Evolutionary conservation across 37 sponge, comb jelly and placozoan genomes (phyloP), one percentile per base, ranked within the genome.

Genomic region (Diacarnus erythraeanus): DNA sequence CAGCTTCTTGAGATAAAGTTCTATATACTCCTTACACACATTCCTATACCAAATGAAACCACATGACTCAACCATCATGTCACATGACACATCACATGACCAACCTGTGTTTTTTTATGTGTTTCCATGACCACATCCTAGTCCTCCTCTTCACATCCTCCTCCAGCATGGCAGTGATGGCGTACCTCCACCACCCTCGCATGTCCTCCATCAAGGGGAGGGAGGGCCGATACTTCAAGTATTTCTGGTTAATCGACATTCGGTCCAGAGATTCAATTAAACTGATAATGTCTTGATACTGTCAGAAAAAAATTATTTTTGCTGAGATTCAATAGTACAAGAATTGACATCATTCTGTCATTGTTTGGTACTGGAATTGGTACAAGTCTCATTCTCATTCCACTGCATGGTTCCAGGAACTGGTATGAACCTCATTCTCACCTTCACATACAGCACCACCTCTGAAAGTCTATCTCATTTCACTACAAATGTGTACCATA

Each of bases 81-180:
- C 22, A 34, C 38, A 69, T 69, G 70, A n/a, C n/a, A n/a, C 23
- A 26, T 41, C 79, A 47, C 51, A 47, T 47, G n/a, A 57, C 41
- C 2, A 41, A 92, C 92, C 92, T 92, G 85, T 87, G 89, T 40
- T 79, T 56, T 64, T 92, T 87, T 51, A 92, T 92, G 81, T 87
- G 92, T 17, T 22, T 70, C 92, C 92, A 92, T 10, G 92, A 92
- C 89, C 89, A 87, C 77, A 77, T 77, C 37, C 64, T 31, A 21
- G 78, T 37, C 57, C 65, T 87, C 44, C 88, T 78, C 70, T 69
- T 77, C 44, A 92, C 92, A 9, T 80, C 72, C 60, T 93, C 86
- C 75, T 90, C 88, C 47, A 80, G 37, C 33, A 94, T 77, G 42
- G 82, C 77, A 58, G 78, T 77, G 69, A 83, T 81, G 44, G 94